phyloP scores from a whole-genome alignment of 2,797 vertebrate genomes.

The Psittacula derbiana region DNA sequence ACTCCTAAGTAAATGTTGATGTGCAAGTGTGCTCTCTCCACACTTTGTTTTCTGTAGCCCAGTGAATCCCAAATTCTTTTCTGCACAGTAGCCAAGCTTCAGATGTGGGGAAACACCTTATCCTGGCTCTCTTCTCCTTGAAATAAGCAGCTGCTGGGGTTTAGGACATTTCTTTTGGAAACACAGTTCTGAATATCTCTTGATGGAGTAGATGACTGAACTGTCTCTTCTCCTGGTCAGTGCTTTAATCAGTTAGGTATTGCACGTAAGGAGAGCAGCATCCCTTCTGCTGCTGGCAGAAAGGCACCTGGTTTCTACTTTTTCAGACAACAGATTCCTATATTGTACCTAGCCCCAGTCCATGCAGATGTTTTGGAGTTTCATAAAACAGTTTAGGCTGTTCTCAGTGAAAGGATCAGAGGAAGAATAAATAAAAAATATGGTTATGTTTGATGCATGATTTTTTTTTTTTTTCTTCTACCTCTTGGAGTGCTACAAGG shows the following conservation, averaged over 20 bases:
- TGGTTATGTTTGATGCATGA: not conserved
- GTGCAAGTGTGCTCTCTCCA: not conserved
- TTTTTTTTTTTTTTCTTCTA: not conserved
- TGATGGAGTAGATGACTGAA: not conserved
- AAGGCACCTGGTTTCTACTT: not conserved
- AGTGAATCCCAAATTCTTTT: not conserved
- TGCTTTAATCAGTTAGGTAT: not conserved
- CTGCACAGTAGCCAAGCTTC: not conserved
- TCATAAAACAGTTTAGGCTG: not conserved
- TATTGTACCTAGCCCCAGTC: not conserved
- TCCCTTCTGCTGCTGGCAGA: not conserved
- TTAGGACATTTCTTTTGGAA: not conserved
- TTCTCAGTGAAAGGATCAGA: not conserved
- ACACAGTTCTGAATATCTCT: not conserved
- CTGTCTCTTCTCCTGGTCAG: not conserved
- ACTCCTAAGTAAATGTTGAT: not conserved
- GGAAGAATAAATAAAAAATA: not conserved
- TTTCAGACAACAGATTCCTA: not conserved
- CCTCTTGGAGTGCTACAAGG: not conserved
- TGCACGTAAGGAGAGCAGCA: not conserved
- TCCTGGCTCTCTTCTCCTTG: not conserved
- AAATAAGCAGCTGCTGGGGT: not conserved
- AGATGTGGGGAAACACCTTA: not conserved
- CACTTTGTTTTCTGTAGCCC: not conserved
- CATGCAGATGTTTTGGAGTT: not conserved